Evolutionary conservation across 2,888 invertebrate genomes (phyloP).

Genomic region (Laspeyria flexula): DNA sequence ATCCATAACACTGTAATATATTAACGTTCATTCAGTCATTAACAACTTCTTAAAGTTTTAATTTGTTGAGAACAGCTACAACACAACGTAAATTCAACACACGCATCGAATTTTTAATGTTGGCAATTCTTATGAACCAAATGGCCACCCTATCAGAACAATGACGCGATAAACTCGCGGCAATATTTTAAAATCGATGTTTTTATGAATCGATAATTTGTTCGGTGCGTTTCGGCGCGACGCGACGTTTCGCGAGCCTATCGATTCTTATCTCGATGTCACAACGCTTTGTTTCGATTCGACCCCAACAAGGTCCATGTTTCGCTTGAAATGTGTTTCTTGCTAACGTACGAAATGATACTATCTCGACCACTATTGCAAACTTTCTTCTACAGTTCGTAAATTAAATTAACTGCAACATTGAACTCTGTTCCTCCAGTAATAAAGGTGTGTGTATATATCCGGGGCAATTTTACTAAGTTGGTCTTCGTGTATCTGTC

Average conservation of each 20-base stretch:
- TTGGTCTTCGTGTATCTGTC: conserved; percentile 61
- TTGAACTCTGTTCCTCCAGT: conserved; percentile 45
- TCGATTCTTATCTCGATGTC: conserved; percentile 82
- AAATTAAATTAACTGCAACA: conserved; percentile 41
- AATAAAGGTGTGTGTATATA: conserved; percentile 37
- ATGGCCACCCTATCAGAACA: conserved; percentile 75
- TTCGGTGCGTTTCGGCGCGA: conserved; percentile 82
- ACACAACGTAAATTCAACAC: conserved; percentile 36
- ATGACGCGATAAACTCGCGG: conserved; percentile 76
- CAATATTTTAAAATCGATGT: conserved; percentile 85
- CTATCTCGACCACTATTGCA: conserved; percentile 69
- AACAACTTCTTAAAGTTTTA: conserved; percentile 18
- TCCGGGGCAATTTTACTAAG: conserved; percentile 29
- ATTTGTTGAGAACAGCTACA: conserved; percentile 32
- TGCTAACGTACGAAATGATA: conserved; percentile 82
- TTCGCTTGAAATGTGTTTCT: conserved; percentile 85
- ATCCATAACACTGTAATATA: conserved; percentile 17
- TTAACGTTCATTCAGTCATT: conserved; percentile 32
- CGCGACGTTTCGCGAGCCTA: conserved; percentile 82
- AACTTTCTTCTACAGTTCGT: conserved; percentile 57
- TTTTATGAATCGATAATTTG: conserved; percentile 86
- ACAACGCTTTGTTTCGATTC: conserved; percentile 85
- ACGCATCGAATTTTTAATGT: conserved; percentile 34
- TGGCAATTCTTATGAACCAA: conserved; percentile 39
- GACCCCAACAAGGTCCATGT: conserved; percentile 79